These are phyloP conservation scores for Lota lota DNA, from an alignment of 2,113 vertebrate genomes.

Conservation along the genomic window DNA sequence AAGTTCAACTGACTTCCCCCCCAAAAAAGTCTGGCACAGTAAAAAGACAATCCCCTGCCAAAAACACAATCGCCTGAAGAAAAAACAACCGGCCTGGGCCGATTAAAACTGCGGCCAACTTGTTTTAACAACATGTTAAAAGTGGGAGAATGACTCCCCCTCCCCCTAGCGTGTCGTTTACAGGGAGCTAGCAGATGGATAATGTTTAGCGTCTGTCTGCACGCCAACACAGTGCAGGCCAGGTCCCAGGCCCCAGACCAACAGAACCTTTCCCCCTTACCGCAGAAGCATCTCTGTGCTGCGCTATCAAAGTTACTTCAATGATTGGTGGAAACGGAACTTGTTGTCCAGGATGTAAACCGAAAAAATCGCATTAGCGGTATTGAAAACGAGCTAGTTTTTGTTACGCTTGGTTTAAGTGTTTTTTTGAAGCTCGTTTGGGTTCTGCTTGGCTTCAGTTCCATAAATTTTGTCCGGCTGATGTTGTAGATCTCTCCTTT, in stretches of 20 bases:
- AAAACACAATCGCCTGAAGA: slow-evolving; percentile 12
- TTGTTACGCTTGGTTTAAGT: too few species aligned
- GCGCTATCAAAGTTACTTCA: too few species aligned
- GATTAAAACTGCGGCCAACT: slow-evolving; percentile 20
- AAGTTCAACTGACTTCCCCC: too few species aligned
- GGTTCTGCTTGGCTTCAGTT: slow-evolving; percentile 18
- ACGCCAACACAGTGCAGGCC: slow-evolving; percentile 6
- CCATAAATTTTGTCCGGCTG: slow-evolving; percentile 23
- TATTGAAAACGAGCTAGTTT: too few species aligned
- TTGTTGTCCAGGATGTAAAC: too few species aligned
- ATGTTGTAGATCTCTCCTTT: slow-evolving; percentile 16
- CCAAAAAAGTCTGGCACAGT: background rate
- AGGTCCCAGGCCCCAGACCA: too few species aligned
- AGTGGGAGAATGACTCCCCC: slow-evolving; percentile 17
- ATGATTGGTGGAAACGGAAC: too few species aligned
- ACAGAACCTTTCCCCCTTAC: too few species aligned
- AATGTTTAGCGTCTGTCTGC: slow-evolving; percentile 35
- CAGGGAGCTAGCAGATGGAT: slow-evolving; percentile 48
- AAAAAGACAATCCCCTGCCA: slow-evolving; percentile 8
- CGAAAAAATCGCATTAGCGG: too few species aligned
- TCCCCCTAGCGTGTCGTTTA: slow-evolving; percentile 20
- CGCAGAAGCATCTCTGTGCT: too few species aligned
- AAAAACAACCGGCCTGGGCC: slow-evolving; percentile 25
- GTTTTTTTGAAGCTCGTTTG: slow-evolving; percentile 30
- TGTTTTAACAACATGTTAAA: slow-evolving; percentile 16